phyloP scores from a whole-genome alignment of 2,797 vertebrate species.

The Pseudomugil gertrudae region DNA sequence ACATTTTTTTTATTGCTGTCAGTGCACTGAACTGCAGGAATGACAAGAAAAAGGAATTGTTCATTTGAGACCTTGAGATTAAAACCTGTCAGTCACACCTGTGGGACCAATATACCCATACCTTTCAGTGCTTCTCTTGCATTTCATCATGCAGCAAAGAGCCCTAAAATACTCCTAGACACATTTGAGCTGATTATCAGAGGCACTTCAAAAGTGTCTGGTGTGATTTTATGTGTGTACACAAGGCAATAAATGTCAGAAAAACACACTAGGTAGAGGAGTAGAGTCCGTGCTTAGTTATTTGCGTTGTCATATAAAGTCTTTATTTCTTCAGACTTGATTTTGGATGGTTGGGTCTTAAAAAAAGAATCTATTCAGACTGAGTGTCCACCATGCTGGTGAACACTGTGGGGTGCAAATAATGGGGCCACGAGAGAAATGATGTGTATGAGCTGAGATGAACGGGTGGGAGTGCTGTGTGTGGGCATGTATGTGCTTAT shows the following conservation, averaged over 20 bases:
- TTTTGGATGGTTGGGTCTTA: slow-evolving; percentile 4
- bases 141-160: slow-evolving; percentile 16
- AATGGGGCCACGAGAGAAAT: slow-evolving; percentile 43
- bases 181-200: slow-evolving; percentile 27
- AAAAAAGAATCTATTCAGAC: slow-evolving; percentile 17
- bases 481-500: slow-evolving; percentile 58
- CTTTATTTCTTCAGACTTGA: slow-evolving; percentile 5
- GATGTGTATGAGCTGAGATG: slow-evolving; percentile 62
- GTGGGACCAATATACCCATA: slow-evolving; percentile 27
- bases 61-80: slow-evolving; percentile 53
- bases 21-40: slow-evolving; percentile 44
- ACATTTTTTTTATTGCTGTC: slow-evolving; percentile 44
- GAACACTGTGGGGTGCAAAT: slow-evolving; percentile 33
- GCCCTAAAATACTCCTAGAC: slow-evolving; percentile 37
- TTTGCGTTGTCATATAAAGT: neutral
- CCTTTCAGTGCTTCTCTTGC: slow-evolving; percentile 25
- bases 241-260: slow-evolving; percentile 1
- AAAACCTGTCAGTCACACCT: slow-evolving; percentile 65
- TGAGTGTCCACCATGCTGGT: slow-evolving; percentile 20
- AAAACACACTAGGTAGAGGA: neutral
- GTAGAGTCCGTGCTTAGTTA: slow-evolving; percentile 3
- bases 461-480: slow-evolving; percentile 68
- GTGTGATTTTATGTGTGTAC: slow-evolving; percentile 6
- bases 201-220: slow-evolving; percentile 13
- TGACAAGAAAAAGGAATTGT: slow-evolving; percentile 55